Evolutionary conservation across 1,140 invertebrate genomes (phyloP), one percentile per base, ranked within the genome.

Genomic region (Zaprionus ornatus): DNA sequence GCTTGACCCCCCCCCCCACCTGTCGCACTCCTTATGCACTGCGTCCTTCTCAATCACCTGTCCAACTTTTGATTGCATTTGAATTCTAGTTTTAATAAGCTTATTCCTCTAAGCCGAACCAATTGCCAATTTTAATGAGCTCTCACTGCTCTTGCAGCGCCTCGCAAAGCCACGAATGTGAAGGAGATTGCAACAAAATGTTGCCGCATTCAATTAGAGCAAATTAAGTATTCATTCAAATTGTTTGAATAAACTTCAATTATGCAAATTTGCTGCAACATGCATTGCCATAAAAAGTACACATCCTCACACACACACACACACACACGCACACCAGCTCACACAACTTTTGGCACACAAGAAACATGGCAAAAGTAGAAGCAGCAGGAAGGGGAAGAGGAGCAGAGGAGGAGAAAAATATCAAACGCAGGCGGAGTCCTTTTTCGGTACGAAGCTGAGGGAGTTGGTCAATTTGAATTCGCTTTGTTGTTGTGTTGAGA

Each of bases 211-310:
- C 67, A 90, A 88, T 81, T 90, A 70, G 50, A 70, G 27, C 69
- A 76, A 81, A 85, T 85, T 73, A 71, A 81, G 84, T 90, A 88
- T 90, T 81, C 81, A 88, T 90, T 85, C 66, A 79, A 84, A 81
- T 74, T 81, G 77, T 78, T 66, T 61, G 79, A 85, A 79, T 68
- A 71, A 88, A 81, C 69, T 86, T 80, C 69, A 85, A 90, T 90
- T 88, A 88, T 85, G 84, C 86, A 90, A 74, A 87, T 79, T 66
- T 42, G n/a, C 23, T 40, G 55, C 42, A 63, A 10, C 23, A 21
- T 57, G 40, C 19, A 27, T n/a, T 15, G 23, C 32, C 27, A 42
- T 4, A 56, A 62, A 19, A 52, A 70, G 2, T 13, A 32, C 52
- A 23, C 6, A 48, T 17, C 6, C 19, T 3, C 17, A 21, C 40